Conservation (phyloP, 2,888 invertebrate species). For the Junonia oenone region DNA sequence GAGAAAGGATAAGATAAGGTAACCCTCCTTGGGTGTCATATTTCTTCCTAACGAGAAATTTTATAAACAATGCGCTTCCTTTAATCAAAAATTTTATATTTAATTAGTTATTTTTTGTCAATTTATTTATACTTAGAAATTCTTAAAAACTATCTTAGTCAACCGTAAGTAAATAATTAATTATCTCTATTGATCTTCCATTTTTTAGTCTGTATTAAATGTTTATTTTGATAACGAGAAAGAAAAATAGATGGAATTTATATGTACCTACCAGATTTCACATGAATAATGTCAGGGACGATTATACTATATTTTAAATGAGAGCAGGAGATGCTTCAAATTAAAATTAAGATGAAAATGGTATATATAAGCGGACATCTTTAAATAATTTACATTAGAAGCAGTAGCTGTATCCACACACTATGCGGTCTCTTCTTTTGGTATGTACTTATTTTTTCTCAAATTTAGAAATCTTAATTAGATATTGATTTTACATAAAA, state of each 20-base stretch:
- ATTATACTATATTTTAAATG: conserved; percentile 20
- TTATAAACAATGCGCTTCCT: too few species aligned
- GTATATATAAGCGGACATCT: conserved; percentile 33
- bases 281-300: conserved; percentile 6
- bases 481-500: neutral
- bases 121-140: too few species aligned
- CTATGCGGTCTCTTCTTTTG: conserved; percentile 29
- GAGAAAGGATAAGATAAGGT: neutral
- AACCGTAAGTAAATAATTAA: too few species aligned
- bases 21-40: too few species aligned
- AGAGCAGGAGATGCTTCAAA: conserved; percentile 28
- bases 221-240: too few species aligned
- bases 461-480: neutral
- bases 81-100: too few species aligned
- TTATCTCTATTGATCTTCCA: too few species aligned
- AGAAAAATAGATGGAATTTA: too few species aligned
- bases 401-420: conserved; percentile 15
- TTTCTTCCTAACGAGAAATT: too few species aligned
- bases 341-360: conserved; percentile 27
- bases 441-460: conserved; percentile 22
- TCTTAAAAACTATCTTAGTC: too few species aligned
- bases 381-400: conserved; percentile 27
- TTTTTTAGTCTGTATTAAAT: too few species aligned
- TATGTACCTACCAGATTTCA: neutral
- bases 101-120: too few species aligned